Conservation (phyloP, 2,113 vertebrate genomes). For the Ranitomeya imitator region DNA sequence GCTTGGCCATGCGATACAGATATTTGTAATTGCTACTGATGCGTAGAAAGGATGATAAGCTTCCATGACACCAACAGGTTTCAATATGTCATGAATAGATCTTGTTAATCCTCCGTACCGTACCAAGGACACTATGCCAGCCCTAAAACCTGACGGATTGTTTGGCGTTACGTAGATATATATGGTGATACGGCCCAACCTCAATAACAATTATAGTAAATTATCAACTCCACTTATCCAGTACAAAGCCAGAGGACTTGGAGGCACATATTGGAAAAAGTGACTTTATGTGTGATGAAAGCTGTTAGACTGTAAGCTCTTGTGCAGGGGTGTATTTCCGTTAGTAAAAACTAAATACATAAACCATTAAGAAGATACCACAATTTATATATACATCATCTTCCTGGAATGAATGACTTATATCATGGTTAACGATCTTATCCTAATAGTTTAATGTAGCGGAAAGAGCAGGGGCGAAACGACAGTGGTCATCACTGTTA, state of each 20-base stretch:
- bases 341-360: neutral
- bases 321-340: neutral
- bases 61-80: constrained; percentile 5
- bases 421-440: neutral
- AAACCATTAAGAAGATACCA: neutral
- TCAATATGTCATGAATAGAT: constrained; percentile 34
- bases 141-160: neutral
- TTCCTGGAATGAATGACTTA: neutral
- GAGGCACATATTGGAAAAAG: neutral
- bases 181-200: neutral
- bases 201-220: constrained; percentile 1
- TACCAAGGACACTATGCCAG: constrained; percentile 14
- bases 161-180: constrained; percentile 14
- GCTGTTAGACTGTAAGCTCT: constrained; percentile 38
- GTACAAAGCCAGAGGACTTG: neutral
- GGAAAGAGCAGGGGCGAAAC: neutral
- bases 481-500: too few species aligned
- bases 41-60: constrained; percentile 32
- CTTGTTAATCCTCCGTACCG: constrained; percentile 31
- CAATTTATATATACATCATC: constrained; percentile 28
- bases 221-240: constrained; percentile 15
- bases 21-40: constrained; percentile 38
- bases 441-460: too few species aligned
- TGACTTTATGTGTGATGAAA: constrained; percentile 5
- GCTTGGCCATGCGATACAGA: neutral